Conservation (phyloP, 1,140 invertebrate genomes). For the Dryas iulia region DNA sequence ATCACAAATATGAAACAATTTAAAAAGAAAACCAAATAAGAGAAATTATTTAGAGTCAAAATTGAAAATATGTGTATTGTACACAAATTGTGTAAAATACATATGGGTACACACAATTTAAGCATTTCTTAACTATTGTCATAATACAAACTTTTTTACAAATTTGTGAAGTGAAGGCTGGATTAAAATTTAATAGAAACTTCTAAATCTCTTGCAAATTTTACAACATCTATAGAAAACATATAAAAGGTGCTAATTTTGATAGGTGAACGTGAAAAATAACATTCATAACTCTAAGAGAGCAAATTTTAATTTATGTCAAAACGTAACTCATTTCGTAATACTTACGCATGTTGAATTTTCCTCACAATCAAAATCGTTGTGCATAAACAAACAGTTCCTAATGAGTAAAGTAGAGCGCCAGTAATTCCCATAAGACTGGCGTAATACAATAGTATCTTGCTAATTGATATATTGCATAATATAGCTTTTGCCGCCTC, state of each 20-base stretch:
- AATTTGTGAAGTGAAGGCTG: neutral
- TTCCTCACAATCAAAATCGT: slow-evolving; percentile 13
- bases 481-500: slow-evolving; percentile 62
- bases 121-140: neutral
- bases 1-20: neutral
- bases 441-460: slow-evolving; percentile 67
- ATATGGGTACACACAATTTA: too few relatives aligned
- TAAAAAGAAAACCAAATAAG: neutral
- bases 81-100: too few relatives aligned
- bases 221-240: neutral
- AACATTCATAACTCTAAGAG: neutral
- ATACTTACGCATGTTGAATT: slow-evolving; percentile 13
- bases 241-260: neutral
- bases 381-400: slow-evolving; percentile 25
- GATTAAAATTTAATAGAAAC: too few relatives aligned
- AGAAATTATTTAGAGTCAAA: too few relatives aligned
- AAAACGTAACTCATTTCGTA: slow-evolving; percentile 17
- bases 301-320: neutral
- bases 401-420: slow-evolving; percentile 26
- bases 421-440: slow-evolving; percentile 33
- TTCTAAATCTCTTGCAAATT: neutral
- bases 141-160: neutral
- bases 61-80: too few relatives aligned
- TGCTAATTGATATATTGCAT: slow-evolving; percentile 76
- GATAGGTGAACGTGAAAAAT: neutral